phyloP scores from a whole-genome alignment of 2,797 vertebrate species.

The Nasua narica region DNA sequence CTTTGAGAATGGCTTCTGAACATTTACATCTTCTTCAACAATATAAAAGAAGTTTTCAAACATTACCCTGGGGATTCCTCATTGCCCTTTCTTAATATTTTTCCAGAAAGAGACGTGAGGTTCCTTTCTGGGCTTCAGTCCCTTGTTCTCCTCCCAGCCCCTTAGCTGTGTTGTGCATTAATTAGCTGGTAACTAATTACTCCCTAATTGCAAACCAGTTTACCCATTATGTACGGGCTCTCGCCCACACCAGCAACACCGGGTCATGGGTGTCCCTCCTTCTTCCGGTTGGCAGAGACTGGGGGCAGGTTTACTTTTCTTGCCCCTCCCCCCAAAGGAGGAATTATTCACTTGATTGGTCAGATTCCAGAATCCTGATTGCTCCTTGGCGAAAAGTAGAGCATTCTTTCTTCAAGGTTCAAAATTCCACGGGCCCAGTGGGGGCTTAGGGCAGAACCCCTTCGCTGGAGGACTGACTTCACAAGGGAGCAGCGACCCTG shows the following conservation, averaged over 20 bases:
- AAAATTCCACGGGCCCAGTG: neutral
- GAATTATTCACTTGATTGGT: neutral
- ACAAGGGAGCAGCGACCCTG: neutral
- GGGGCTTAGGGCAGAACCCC: neutral
- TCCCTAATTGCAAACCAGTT: conserved; percentile 18
- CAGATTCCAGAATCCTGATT: neutral
- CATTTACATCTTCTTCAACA: neutral
- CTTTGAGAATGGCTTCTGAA: neutral
- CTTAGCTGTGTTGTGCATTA: neutral
- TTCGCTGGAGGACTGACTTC: neutral
- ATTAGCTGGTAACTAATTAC: conserved; percentile 49
- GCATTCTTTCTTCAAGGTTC: neutral
- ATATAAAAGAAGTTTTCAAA: neutral
- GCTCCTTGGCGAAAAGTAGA: neutral
- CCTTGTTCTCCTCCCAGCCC: neutral
- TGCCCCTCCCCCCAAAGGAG: neutral
- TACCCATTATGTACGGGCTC: neutral
- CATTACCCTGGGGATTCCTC: neutral
- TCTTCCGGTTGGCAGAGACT: neutral
- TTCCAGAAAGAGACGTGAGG: neutral
- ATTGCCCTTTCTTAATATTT: neutral
- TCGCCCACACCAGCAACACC: neutral
- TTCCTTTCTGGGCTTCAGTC: neutral
- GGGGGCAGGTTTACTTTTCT: neutral
- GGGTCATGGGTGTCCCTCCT: neutral